Base-by-base conservation (phyloP, 2,888 invertebrate species). In the Tenthredo mesomela region DNA sequence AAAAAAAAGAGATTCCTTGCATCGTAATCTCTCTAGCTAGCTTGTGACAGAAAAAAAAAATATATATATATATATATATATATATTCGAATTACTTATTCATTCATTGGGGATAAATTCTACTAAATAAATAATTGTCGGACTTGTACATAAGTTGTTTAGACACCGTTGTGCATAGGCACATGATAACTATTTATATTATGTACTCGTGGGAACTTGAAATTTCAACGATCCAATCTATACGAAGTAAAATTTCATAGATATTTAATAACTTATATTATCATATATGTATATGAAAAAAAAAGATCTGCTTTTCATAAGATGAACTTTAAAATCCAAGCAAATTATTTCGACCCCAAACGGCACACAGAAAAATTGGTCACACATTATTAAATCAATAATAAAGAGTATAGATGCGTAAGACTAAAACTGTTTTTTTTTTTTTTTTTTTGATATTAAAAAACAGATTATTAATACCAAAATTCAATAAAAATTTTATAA, bases 251-350 rank as follows among this genome's bases (percentile, higher is more conserved):
- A 21, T n/a, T 18, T 58, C 25, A 40, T 61, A 80, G 58, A 80
- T 58, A 33, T 80, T 58, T 40, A 21, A 50, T 77, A 77, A 50
- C 50, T 77, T n/a, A n/a, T 47, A 50, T 77, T 77, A 25, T 25
- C 18, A 61, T 10, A 12, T 21, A 61, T 61, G 25, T 25, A 25
- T 21, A 61, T 25, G 6, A 61, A 70, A n/a, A 40, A n/a, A 70
- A 37, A n/a, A n/a, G n/a, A 70, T 18, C 33, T 37, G 6, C 10
- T 37, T 70, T 37, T 2, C n/a, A 18, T n/a, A 70, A 40, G 25
- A 25, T n/a, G 9, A 70, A 73, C 40, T 73, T 73, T 43, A 1
- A 21, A 73, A 73, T 43, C 21, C 73, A 73, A 40, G n/a, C n/a
- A 25, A 43, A 73, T 43, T 40, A 9, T 73, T 73, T 73, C 12